A percentile compares a stretch with the other conserved stretches of the same genome.
Evolutionary conservation across 2,888 invertebrate species (phyloP).

Genomic region (Tenthredo distinguenda): DNA sequence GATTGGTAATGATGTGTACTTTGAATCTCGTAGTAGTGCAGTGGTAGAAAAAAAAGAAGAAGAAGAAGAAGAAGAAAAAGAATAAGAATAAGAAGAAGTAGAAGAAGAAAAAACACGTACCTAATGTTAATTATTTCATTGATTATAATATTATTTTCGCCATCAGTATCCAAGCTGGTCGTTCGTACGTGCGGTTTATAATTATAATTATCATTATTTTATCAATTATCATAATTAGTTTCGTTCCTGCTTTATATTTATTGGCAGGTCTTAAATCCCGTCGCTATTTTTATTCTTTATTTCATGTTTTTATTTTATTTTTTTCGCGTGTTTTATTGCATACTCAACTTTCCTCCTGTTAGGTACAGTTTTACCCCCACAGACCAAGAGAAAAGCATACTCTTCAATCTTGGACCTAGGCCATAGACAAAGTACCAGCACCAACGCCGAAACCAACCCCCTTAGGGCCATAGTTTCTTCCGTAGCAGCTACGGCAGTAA

Average conservation of each 20-base stretch:
- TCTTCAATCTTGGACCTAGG: slow-evolving; percentile 79
- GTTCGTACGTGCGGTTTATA: slow-evolving; percentile 51
- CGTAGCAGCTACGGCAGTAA: slow-evolving; percentile 95
- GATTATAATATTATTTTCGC: slow-evolving; percentile 50
- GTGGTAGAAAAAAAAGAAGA: slow-evolving; percentile 2
- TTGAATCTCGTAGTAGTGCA: slow-evolving; percentile 40
- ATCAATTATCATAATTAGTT: slow-evolving; percentile 28
- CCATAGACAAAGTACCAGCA: slow-evolving; percentile 94
- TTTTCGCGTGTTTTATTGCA: neutral
- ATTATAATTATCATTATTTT: slow-evolving; percentile 11
- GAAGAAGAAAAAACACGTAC: slow-evolving; percentile 30
- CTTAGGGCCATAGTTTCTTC: slow-evolving; percentile 91
- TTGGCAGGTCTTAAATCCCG: slow-evolving; percentile 17
- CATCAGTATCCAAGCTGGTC: slow-evolving; percentile 58
- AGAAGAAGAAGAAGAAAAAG: neutral
- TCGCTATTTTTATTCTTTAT: neutral
- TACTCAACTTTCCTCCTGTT: slow-evolving; percentile 32
- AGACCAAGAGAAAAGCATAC: neutral
- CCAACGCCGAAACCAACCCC: slow-evolving; percentile 95
- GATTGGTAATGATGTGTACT: slow-evolving; percentile 35
- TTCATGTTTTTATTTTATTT: neutral
- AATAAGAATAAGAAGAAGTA: neutral
- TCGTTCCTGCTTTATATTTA: slow-evolving; percentile 28
- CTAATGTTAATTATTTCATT: neutral
- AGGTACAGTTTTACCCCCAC: neutral